A percentile compares a stretch with the other conserved stretches of the same genome.
phyloP scores from a whole-genome alignment of 1,140 invertebrate genomes.

The Elysia chlorotica region DNA sequence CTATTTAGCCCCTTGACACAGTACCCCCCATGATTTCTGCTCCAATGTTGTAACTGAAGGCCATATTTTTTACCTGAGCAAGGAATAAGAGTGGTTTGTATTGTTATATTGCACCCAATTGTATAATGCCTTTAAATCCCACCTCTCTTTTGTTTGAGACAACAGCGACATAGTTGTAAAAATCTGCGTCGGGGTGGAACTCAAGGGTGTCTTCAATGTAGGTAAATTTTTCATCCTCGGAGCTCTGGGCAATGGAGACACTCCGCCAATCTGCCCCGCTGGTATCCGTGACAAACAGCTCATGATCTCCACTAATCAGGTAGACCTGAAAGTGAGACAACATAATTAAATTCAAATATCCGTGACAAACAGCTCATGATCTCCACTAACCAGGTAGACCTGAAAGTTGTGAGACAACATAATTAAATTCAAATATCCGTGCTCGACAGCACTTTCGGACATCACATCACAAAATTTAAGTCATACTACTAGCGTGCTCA shows the following conservation, averaged over 20 bases:
- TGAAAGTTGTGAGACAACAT: neutral
- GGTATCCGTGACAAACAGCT: slow-evolving; percentile 40
- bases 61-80: no score
- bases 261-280: slow-evolving; percentile 34
- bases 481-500: no score
- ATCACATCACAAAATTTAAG: neutral
- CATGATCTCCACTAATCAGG: slow-evolving; percentile 32
- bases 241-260: slow-evolving; percentile 7
- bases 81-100: no score
- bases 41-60: no score
- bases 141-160: no score
- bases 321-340: slow-evolving; percentile 30
- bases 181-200: no score
- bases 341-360: neutral
- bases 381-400: neutral
- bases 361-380: neutral
- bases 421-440: neutral
- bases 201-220: no score
- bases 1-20: no score
- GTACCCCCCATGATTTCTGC: no score
- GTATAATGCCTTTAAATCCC: no score
- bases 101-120: no score
- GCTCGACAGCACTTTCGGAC: neutral
- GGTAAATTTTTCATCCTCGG: neutral
- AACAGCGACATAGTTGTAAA: no score